phyloP scores from a whole-genome alignment of 37 sponge, comb jelly and placozoan species.

The Chondrilla cf. caribensis region DNA sequence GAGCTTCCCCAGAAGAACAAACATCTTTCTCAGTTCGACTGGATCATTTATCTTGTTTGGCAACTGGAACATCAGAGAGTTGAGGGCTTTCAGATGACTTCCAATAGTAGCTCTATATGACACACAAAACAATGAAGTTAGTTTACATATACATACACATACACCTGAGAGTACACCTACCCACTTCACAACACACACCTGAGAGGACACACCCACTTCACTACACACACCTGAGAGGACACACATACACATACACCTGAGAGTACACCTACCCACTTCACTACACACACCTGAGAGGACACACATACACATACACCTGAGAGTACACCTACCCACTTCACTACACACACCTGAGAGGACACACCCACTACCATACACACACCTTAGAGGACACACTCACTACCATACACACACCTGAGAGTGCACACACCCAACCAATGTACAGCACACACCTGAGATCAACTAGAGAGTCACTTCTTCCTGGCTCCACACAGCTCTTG shows the following conservation, averaged over 20 bases:
- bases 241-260: not conserved
- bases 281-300: no score
- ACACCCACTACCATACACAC: not conserved
- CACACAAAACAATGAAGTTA: not conserved
- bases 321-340: no score
- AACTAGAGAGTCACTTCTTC: not conserved
- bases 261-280: no score
- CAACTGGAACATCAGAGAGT: not conserved
- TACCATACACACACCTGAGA: not conserved
- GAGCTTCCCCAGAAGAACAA: constrained; percentile 7
- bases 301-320: no score
- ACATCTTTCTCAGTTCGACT: not conserved
- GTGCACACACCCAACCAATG: no score
- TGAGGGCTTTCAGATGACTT: not conserved
- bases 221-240: no score
- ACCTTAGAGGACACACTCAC: not conserved
- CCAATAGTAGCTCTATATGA: not conserved
- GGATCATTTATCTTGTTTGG: not conserved
- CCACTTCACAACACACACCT: no score
- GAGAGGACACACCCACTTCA: not conserved
- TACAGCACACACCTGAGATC: no score
- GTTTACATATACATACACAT: not conserved
- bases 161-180: not conserved
- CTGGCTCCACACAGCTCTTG: not conserved
- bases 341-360: not conserved